Evolutionary conservation across 2,113 vertebrate genomes (phyloP).

Genomic region (Clupea harengus): DNA sequence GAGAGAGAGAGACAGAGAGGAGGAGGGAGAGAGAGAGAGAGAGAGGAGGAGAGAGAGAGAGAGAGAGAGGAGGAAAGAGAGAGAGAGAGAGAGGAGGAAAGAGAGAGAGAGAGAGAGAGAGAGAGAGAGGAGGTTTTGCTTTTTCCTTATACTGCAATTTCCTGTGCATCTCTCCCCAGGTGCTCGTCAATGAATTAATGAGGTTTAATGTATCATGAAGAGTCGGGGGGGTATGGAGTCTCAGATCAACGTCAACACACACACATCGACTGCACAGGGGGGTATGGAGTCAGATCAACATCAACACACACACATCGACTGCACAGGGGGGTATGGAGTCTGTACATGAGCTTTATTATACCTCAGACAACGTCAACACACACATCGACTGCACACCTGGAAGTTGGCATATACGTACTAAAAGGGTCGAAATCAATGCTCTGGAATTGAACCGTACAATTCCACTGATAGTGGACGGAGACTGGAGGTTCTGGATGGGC

Average conservation of each 20-base stretch:
- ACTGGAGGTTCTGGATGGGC: neutral
- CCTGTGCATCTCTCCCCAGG: slow-evolving; percentile 39
- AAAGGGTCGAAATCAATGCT: neutral
- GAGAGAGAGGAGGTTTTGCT: neutral
- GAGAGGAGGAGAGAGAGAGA: neutral
- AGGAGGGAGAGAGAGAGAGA: neutral
- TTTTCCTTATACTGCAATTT: slow-evolving; percentile 35
- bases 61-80: no score
- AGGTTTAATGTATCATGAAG: slow-evolving; percentile 52
- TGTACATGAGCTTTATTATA: slow-evolving; percentile 33
- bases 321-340: slow-evolving; percentile 29
- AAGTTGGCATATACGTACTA: neutral
- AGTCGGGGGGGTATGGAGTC: slow-evolving; percentile 38
- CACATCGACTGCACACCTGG: neutral
- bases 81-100: neutral
- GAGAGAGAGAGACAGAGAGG: neutral
- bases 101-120: neutral
- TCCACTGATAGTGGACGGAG: neutral
- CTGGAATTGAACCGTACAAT: neutral
- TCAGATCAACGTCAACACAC: slow-evolving; percentile 20
- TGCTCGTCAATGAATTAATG: slow-evolving; percentile 49
- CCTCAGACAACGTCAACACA: neutral
- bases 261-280: neutral
- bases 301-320: slow-evolving; percentile 21
- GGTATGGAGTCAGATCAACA: slow-evolving; percentile 28